Base-by-base conservation (phyloP, 2,888 invertebrate species). In the Embidobia sp. region DNA sequence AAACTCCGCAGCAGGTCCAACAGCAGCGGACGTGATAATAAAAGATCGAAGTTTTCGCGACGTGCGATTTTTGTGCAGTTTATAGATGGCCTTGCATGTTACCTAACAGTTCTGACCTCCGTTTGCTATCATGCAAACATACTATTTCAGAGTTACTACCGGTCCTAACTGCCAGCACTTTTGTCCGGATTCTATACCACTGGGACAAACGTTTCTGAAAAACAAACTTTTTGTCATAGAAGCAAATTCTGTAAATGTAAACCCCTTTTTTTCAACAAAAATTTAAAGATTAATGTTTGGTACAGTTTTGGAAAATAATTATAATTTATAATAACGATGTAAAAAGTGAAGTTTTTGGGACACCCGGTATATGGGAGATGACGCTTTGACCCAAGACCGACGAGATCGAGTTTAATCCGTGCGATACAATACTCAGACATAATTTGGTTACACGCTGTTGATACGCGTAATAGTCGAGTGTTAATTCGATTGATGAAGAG, bases 31-130 rank as follows among this genome's bases (percentile, higher is more conserved):
- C 13, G 27, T 7, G 29, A 16, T 42, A 46, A 61, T 46, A 37
- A 53, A 35, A 44, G 51, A 61, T 29, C 51, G 35, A 53, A 53
- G 26, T 61, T 70, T 61, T 29, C 19, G 29, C 35, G 1, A 44
- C 19, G 29, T 35, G 40, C 46, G 22, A 53, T 57, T 64, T 76
- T 49, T 10, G 51, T 42, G 70, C 69, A 76, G 63, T 76, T 70
- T 70, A 70, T 76, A 76, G 72, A 51, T 57, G 59, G 51, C 67
- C 79, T 76, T 59, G 64, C 11, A 37, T 66, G 80, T 86, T 85
- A 86, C 80, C 85, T 86, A 86, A 86, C 81, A 75, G 33, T 53
- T 37, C 35, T 61, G 82, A 80, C 83, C 79, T 83, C 82, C 73
- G 66, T 44, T 57, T 59, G 70, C 22, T 75, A 76, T 83, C 81